phyloP scores from a whole-genome alignment of 2,888 invertebrate species.

The Xiphydria camelus region DNA sequence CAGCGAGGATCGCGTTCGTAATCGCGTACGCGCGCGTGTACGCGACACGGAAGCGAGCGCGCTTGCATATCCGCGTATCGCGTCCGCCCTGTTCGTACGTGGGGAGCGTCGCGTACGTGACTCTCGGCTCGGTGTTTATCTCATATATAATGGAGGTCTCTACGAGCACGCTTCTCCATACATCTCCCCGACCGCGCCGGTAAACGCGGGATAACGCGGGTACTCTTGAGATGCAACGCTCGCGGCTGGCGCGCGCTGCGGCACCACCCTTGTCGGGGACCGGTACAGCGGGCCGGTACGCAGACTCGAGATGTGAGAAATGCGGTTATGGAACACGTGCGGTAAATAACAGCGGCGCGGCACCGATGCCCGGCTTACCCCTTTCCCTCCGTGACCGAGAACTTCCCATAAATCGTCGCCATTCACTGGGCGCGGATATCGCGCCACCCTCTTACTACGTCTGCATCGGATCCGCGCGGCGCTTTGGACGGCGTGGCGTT shows the following conservation, averaged over 20 bases:
- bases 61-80: too few species aligned
- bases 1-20: too few species aligned
- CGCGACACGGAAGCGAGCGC: too few species aligned
- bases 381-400: not conserved
- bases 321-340: constrained; percentile 24
- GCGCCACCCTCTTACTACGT: too few species aligned
- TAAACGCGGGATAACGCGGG: not conserved
- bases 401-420: not conserved
- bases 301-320: not conserved
- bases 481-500: too few species aligned
- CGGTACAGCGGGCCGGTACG: too few species aligned
- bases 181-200: not conserved
- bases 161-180: not conserved
- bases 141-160: not conserved
- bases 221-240: not conserved
- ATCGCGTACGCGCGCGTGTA: too few species aligned
- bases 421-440: not conserved
- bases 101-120: not conserved
- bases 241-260: not conserved
- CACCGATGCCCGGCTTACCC: not conserved
- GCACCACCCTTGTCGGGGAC: too few species aligned
- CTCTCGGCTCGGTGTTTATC: not conserved
- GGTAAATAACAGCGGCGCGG: constrained; percentile 19
- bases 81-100: too few species aligned
- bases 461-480: too few species aligned